Percentiles rank a stretch among this genome's conserved stretches.
phyloP scores from a whole-genome alignment of 2,113 vertebrate genomes.

The Aptenodytes patagonicus region DNA sequence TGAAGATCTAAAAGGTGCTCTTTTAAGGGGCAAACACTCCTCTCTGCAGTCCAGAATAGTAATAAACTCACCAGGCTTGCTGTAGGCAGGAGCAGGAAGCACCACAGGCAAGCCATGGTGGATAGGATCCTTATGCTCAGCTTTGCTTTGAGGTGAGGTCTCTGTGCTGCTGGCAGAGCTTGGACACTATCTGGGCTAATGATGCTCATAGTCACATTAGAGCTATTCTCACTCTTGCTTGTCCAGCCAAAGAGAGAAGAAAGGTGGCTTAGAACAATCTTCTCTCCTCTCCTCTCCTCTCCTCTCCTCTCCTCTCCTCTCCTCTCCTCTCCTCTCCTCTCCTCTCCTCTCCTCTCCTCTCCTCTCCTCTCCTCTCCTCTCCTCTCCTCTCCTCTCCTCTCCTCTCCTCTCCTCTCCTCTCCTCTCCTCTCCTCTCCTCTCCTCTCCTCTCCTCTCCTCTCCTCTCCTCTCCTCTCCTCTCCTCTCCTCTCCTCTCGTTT shows the following conservation, averaged over 20 bases:
- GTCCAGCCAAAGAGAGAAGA: not conserved
- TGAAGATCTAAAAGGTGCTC: not conserved
- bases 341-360: too few species aligned
- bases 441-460: not conserved
- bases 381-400: not conserved
- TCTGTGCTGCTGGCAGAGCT: not conserved
- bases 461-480: not conserved
- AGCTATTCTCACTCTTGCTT: not conserved
- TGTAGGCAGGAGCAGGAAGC: not conserved
- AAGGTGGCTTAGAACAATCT: not conserved
- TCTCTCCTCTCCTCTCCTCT: too few species aligned
- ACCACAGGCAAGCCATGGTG: not conserved
- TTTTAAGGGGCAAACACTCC: not conserved
- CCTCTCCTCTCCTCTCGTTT: not conserved
- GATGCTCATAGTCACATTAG: not conserved
- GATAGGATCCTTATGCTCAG: not conserved
- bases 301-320: not conserved
- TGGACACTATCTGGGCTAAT: too few species aligned
- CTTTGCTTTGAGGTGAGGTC: not conserved
- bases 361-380: not conserved
- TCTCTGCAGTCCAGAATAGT: too few species aligned
- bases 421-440: not conserved
- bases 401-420: not conserved
- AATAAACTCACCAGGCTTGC: not conserved
- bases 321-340: not conserved